Evolutionary conservation across 2,888 invertebrate species (phyloP).

Genomic region (Crossocerus cetratus): DNA sequence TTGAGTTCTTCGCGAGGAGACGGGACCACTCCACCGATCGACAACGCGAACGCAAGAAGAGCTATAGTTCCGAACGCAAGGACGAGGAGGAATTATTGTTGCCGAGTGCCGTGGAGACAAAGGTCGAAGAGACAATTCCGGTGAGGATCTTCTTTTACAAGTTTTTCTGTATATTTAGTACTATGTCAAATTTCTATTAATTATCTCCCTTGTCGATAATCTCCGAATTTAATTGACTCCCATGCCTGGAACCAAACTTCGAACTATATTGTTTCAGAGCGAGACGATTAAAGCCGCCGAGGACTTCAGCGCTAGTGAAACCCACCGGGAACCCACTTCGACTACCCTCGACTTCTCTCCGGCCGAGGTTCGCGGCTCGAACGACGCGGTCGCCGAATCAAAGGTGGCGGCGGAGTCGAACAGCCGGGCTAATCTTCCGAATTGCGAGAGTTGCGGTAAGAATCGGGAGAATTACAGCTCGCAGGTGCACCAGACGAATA

Average conservation of each 20-base stretch:
- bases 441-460: slow-evolving; percentile 36
- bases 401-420: slow-evolving; percentile 2
- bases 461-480: slow-evolving; percentile 11
- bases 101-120: slow-evolving; percentile 13
- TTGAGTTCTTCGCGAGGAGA: slow-evolving; percentile 70
- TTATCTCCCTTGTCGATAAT: too few relatives aligned
- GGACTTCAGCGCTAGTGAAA: slow-evolving; percentile 12
- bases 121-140: slow-evolving; percentile 29
- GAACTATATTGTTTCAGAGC: slow-evolving; percentile 27
- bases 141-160: slow-evolving; percentile 20
- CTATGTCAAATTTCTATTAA: too few relatives aligned
- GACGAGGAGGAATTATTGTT: slow-evolving; percentile 11
- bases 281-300: slow-evolving; percentile 15
- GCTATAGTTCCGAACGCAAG: slow-evolving; percentile 15
- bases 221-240: too few relatives aligned
- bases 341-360: not conserved
- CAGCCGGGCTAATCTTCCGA: not conserved
- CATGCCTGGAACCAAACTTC: too few relatives aligned
- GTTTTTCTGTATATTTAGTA: too few relatives aligned
- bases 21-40: slow-evolving; percentile 56
- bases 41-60: slow-evolving; percentile 31
- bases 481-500: not conserved
- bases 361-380: not conserved
- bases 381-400: slow-evolving; percentile 13
- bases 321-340: not conserved